Evolutionary conservation across 1,140 invertebrate species (phyloP), one percentile per base, ranked within the genome.

Genomic region (Matsumurasca onukii): DNA sequence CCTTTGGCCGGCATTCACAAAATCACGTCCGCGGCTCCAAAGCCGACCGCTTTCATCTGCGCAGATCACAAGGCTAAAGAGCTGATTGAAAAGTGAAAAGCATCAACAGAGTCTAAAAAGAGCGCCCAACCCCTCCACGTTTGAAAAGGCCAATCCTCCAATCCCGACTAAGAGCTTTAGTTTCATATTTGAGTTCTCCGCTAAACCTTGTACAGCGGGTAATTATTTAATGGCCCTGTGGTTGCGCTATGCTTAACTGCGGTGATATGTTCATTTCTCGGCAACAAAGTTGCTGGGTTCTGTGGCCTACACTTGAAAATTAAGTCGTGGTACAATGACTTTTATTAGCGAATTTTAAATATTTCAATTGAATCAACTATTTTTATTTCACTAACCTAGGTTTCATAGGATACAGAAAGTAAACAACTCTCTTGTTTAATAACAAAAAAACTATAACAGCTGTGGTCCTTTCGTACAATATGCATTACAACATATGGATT

Each of bases 81-180:
- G 55, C 24, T 59, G 55, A 59, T 59, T 59, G 55, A 59, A 59
- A 59, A 59, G 55, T 59, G 55, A 59, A 59, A 59, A 59, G 55
- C 55, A 9, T 59, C 55, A 59, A 59, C 25, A 27, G 17, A 29
- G 22, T 27, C 55, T 27, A 59, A 59, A 59, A 59, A 29, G 25
- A 51, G 49, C 49, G 49, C 9, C 39, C 49, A 3, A 27, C 55
- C 2, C 55, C 55, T 27, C 25, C 25, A 13, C 25, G 24, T 3
- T 27, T 59, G 24, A 59, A 59, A 59, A 59, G 55, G 55, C 22
- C 55, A 59, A 25, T 59, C 25, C 25, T 13, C 55, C 30, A 59
- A 59, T 59, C 30, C 30, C 55, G 30, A 2, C 22, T 59, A 59
- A 59, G 55, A 59, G 55, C 55, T 59, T 59, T 59, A 59, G 55